Base-by-base conservation (phyloP, 2,113 vertebrate species). In the Gasterosteus aculeatus region DNA sequence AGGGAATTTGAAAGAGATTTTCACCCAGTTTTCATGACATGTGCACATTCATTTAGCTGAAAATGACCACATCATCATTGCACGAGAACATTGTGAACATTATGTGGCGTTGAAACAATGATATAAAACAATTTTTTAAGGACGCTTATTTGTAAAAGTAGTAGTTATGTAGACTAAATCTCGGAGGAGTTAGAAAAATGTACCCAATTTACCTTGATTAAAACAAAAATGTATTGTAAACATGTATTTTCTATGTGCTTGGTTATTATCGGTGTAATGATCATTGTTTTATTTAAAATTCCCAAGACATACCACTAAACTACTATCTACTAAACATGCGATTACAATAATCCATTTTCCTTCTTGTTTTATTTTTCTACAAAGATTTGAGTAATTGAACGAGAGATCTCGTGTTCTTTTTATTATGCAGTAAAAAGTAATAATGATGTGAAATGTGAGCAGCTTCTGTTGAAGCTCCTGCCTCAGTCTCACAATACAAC, bases 201-300 rank as follows among this genome's bases (percentile, higher is more conserved):
- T 35, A 5, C 51, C 12, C 42, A 41, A 31, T 56, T 51, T 22
- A 15, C 12, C 16, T 22, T 26, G 16, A 66, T 1, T 42, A 3
- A 12, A 51, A 66, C 22, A 22, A 26, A 26, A 26, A 26, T 26
- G 22, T 26, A 38, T 64, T 4, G 33, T n/a, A n/a, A 41, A 41
- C 2, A 19, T 11, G 47, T 62, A 0, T 12, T n/a, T 33, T 51
- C 9, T 10, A 33, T 60, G 16, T 61, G 38, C 2, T 2, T 5
- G 51, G 44, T 19, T 39, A 42, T 56, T 56, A 41, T 35, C 22
- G 31, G 1, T 39, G 18, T 42, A 58, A 39, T 64, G 12, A 65
- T 66, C 31, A 61, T 38, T 73, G 16, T 66, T 54, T 60, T 10
- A 46, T 61, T 61, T 67, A 4, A 71, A 54, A 54, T 57, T 3